A percentile compares a stretch with the other conserved stretches of the same genome.
These are phyloP conservation scores for Stegastes partitus DNA, from an alignment of 2,113 vertebrate genomes.

Conservation along the genomic window DNA sequence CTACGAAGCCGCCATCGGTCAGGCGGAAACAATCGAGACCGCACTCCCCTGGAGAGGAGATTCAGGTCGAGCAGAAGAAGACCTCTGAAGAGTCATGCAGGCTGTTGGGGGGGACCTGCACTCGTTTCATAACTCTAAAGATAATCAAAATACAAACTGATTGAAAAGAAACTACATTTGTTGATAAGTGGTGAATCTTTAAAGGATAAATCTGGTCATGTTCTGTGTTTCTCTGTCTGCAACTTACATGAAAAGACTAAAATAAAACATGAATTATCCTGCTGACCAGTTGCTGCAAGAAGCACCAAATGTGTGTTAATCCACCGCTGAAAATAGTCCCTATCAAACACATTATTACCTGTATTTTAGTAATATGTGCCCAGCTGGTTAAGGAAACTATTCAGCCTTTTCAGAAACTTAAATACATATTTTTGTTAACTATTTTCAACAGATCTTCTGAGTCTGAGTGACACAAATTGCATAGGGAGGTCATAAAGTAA, in stretches of 20 bases:
- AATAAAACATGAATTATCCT: too few relatives aligned
- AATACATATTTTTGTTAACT: too few relatives aligned
- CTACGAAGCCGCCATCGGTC: constrained; percentile 8
- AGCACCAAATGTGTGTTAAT: background rate
- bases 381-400: too few relatives aligned
- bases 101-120: background rate
- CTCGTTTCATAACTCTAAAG: constrained; percentile 1
- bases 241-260: too few relatives aligned
- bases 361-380: background rate
- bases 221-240: too few relatives aligned
- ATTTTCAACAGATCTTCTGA: background rate
- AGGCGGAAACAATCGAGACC: constrained; percentile 54
- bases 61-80: constrained; percentile 37
- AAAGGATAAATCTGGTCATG: too few relatives aligned
- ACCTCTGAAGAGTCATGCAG: constrained; percentile 17
- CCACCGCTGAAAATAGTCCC: background rate
- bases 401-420: too few relatives aligned
- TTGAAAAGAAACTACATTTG: background rate
- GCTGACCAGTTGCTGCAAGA: too few relatives aligned
- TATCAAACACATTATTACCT: too few relatives aligned
- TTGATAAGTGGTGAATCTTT: too few relatives aligned
- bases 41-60: constrained; percentile 14
- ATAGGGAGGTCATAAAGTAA: background rate
- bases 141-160: background rate
- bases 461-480: background rate